These are phyloP conservation scores for Ptychodera flava DNA, from an alignment of 35 echinoderm and acorn worm species.

Conservation along the genomic window DNA sequence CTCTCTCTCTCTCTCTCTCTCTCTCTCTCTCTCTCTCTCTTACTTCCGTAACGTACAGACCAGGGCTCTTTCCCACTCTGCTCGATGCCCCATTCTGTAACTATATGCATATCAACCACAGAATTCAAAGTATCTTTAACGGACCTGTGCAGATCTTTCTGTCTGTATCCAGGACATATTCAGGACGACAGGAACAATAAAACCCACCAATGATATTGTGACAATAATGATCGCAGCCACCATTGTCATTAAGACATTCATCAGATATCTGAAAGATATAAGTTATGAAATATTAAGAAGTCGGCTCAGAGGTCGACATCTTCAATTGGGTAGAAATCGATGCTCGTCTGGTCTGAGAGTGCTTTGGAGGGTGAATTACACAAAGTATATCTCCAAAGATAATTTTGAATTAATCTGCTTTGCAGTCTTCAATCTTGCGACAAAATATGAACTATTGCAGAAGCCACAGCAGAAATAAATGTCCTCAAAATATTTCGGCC, in stretches of 20 bases:
- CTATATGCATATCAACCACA: neutral
- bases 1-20: neutral
- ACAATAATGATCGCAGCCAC: slow-evolving; percentile 24
- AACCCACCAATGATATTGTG: slow-evolving; percentile 20
- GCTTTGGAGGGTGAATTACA: too few relatives aligned
- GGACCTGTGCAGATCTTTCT: slow-evolving; percentile 7
- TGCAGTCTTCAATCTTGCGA: too few relatives aligned
- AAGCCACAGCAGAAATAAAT: too few relatives aligned
- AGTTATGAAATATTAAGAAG: too few relatives aligned
- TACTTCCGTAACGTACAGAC: neutral
- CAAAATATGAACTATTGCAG: too few relatives aligned
- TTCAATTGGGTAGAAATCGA: too few relatives aligned
- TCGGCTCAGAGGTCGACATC: too few relatives aligned
- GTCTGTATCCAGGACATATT: slow-evolving; percentile 8
- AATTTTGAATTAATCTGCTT: too few relatives aligned
- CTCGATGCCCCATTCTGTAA: neutral
- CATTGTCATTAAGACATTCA: slow-evolving; percentile 14
- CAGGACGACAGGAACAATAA: slow-evolving; percentile 24
- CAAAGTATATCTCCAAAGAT: too few relatives aligned
- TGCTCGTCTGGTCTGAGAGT: too few relatives aligned
- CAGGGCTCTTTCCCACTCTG: neutral
- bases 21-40: neutral
- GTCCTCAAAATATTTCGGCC: too few relatives aligned
- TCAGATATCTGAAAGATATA: slow-evolving; percentile 9
- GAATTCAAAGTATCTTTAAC: neutral